Base-by-base conservation (phyloP, 2,888 invertebrate species). In the Folsomia manolachei region DNA sequence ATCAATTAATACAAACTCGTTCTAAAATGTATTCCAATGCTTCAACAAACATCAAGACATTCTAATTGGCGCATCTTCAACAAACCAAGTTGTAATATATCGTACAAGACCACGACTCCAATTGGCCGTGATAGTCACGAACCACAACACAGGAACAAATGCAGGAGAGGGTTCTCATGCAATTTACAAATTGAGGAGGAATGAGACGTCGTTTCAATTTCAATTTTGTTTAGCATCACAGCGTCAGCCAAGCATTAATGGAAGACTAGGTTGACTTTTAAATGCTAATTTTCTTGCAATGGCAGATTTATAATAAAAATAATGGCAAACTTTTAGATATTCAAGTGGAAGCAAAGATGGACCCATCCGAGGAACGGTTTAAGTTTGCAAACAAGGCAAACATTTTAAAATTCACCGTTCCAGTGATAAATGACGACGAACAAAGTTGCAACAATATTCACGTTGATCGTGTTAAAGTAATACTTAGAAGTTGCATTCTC, bases 31-130 rank as follows among this genome's bases (percentile, higher is more conserved):
- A 24, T 63, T 25, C 9, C 9, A 11, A 24, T 63, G 2, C 4
- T 19, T 64, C 27, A n/a, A n/a, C n/a, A n/a, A n/a, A n/a, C n/a
- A n/a, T 19, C 2, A 51, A 66, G 65, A 66, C 24, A 2, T 66
- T 51, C 2, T 66, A 51, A 52, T 66, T 21, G 65, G 65, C 1
- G 27, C 65, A 51, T 19, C 19, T 2, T 9, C 19, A 19, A 21
- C 52, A 11, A 66, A 66, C n/a, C 65, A 52, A 66, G 2, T 66
- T 11, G 52, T 39, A 2, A 18, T 66, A 7, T 52, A 52, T 25
- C 4, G 65, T 2, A 66, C 65, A 2, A 1, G 65, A n/a, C 52
- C 65, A 19, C 27, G 39, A 2, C 52, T 66, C 1, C 18, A 56
- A n/a, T 7, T 56, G 4, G 4, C 7, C 11, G 11, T 19, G 18